These are phyloP conservation scores for Ammodytes marinus DNA, from an alignment of 2,113 vertebrate species.

Conservation along the genomic window DNA sequence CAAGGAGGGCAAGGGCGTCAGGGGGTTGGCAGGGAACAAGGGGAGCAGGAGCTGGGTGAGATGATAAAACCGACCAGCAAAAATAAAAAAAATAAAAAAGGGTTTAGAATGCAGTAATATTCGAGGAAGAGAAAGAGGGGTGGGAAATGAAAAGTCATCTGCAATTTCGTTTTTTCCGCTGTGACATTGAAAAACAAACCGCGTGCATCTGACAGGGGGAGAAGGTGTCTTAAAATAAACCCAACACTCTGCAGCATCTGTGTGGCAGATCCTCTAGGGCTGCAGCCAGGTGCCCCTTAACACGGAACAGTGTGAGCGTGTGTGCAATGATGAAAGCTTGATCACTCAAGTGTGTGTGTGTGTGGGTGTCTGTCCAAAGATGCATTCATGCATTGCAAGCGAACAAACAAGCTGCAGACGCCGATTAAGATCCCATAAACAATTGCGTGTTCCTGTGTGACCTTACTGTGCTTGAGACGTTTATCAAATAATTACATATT, in stretches of 20 bases:
- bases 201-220: neutral
- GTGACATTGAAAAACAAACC: slow-evolving; percentile 18
- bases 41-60: neutral
- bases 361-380: neutral
- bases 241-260: slow-evolving; percentile 43
- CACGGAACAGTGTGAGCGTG: slow-evolving; percentile 10
- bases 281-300: slow-evolving; percentile 41
- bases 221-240: slow-evolving; percentile 53
- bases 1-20: slow-evolving; percentile 51
- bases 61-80: neutral
- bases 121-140: neutral
- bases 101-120: neutral
- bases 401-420: neutral
- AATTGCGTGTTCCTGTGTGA: neutral
- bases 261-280: slow-evolving; percentile 25
- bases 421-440: neutral
- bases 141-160: neutral
- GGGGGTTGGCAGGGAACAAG: slow-evolving; percentile 30
- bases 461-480: neutral
- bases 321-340: neutral
- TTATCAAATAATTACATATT: neutral
- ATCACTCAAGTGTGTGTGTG: neutral
- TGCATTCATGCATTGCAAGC: slow-evolving; percentile 14
- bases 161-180: slow-evolving; percentile 11
- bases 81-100: neutral